Conservation (phyloP, 2,888 invertebrate genomes). For the Zygaena filipendulae region DNA sequence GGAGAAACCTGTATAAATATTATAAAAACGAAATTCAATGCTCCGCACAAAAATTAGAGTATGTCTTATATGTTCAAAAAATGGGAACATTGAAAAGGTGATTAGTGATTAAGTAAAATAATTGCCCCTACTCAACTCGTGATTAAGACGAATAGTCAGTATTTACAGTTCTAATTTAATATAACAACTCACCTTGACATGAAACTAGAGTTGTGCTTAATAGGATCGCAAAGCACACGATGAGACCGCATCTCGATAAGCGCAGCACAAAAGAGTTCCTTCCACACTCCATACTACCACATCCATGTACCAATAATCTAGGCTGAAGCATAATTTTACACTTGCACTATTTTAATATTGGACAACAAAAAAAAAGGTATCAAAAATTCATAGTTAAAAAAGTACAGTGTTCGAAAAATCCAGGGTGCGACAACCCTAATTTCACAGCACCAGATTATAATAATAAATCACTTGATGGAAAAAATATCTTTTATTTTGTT, state of each 20-base stretch:
- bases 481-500: too few relatives aligned
- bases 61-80: too few relatives aligned
- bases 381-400: constrained; percentile 16
- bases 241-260: constrained; percentile 13
- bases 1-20: too few relatives aligned
- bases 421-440: too few relatives aligned
- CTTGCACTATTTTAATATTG: constrained; percentile 31
- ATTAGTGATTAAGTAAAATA: too few relatives aligned
- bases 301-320: constrained; percentile 34
- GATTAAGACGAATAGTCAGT: constrained; percentile 7
- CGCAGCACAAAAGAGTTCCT: constrained; percentile 21
- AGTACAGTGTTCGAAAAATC: constrained; percentile 14
- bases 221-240: constrained; percentile 29
- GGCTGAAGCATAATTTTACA: constrained; percentile 55
- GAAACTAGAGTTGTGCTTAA: constrained; percentile 31
- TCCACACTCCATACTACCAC: constrained; percentile 36
- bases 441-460: too few relatives aligned
- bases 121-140: too few relatives aligned
- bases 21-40: too few relatives aligned
- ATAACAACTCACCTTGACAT: constrained; percentile 54
- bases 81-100: too few relatives aligned
- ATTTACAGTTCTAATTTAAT: constrained; percentile 15
- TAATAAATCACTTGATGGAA: too few relatives aligned
- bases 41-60: too few relatives aligned
- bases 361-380: too few relatives aligned